A percentile compares a stretch with the other conserved stretches of the same genome.
Evolutionary conservation across 2,888 invertebrate genomes (phyloP).

Genomic region (Caenorhabditis wallacei): DNA sequence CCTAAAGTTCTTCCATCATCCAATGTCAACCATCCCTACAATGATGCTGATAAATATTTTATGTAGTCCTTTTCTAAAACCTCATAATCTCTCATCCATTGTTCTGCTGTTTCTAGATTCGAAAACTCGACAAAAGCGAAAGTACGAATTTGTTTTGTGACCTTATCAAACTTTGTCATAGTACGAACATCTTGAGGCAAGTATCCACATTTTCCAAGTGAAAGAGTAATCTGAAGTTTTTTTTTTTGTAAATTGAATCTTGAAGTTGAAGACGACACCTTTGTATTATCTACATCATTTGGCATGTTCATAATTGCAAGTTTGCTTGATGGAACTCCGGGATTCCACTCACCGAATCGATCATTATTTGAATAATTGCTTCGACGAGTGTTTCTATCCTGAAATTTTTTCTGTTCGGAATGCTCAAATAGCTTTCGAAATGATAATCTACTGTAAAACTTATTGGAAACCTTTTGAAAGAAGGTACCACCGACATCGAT

Average conservation of each 20-base stretch:
- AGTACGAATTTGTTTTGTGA: slow-evolving; percentile 87
- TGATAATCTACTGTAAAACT: slow-evolving; percentile 1
- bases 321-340: slow-evolving; percentile 62
- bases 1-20: slow-evolving; percentile 74
- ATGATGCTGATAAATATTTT: not conserved
- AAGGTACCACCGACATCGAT: slow-evolving; percentile 36
- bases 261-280: too few relatives aligned
- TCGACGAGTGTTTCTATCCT: slow-evolving; percentile 33
- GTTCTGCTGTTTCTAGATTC: slow-evolving; percentile 91
- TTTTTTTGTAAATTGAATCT: not conserved
- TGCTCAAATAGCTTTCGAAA: not conserved
- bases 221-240: slow-evolving; percentile 62
- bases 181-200: slow-evolving; percentile 69
- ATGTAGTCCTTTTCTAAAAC: slow-evolving; percentile 43
- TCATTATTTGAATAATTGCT: slow-evolving; percentile 21
- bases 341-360: slow-evolving; percentile 53
- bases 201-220: slow-evolving; percentile 67
- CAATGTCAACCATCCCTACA: slow-evolving; percentile 81
- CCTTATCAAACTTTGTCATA: slow-evolving; percentile 59
- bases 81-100: slow-evolving; percentile 89
- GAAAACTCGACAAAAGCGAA: slow-evolving; percentile 96
- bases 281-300: slow-evolving; percentile 66
- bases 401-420: slow-evolving; percentile 4
- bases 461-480: slow-evolving; percentile 30
- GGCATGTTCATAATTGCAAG: slow-evolving; percentile 69